Evolutionary conservation across 2,113 vertebrate species (phyloP).

Genomic region (Oenanthe melanoleuca): DNA sequence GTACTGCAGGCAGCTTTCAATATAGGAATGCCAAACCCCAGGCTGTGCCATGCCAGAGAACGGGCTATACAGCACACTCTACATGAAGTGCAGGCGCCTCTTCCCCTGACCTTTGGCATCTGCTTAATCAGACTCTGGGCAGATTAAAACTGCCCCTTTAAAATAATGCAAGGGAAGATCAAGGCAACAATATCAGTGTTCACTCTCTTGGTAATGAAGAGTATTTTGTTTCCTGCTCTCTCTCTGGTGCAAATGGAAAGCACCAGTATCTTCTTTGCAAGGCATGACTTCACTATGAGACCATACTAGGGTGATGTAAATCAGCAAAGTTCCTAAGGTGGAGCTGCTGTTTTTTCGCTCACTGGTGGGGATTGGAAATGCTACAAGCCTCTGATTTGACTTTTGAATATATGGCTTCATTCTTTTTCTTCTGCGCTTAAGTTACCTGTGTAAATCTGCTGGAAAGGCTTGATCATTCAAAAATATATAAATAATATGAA

Average conservation of each 20-base stretch:
- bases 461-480: neutral
- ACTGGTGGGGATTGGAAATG: accelerated
- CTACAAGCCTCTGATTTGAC: neutral
- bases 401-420: accelerated
- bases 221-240: neutral
- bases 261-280: neutral
- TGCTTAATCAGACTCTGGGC: neutral
- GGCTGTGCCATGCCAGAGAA: neutral
- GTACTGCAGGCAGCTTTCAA: neutral
- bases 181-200: accelerated
- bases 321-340: neutral
- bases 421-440: neutral
- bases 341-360: neutral
- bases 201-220: accelerated
- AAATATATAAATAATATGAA: neutral
- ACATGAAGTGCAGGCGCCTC: neutral
- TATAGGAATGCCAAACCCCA: neutral
- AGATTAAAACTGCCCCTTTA: neutral
- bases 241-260: accelerated
- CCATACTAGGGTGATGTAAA: accelerated
- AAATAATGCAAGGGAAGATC: neutral
- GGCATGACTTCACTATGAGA: accelerated
- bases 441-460: no score
- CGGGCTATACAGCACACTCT: neutral
- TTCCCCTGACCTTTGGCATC: neutral